Conservation (phyloP, 2,888 invertebrate species). For the Xiphydria camelus region DNA sequence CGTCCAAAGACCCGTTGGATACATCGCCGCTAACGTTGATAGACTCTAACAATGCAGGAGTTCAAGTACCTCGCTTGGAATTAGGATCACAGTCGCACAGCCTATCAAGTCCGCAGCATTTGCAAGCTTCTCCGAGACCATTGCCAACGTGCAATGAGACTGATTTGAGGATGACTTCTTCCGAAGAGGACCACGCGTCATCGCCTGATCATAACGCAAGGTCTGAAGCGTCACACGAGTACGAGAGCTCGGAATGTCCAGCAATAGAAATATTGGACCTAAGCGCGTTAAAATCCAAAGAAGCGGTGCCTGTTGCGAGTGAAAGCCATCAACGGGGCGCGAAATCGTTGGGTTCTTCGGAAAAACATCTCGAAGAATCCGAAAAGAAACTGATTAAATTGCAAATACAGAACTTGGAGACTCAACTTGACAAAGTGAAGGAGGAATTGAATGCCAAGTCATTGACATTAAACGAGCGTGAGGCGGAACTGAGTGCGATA, state of each 20-base stretch:
- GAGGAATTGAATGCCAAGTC: conserved; percentile 67
- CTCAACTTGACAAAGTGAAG: conserved; percentile 65
- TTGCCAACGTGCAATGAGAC: not conserved
- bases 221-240: no score
- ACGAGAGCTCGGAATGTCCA: no score
- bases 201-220: no score
- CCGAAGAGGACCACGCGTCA: no score
- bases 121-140: not conserved
- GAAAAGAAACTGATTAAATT: not conserved
- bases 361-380: conserved; percentile 3
- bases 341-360: not conserved
- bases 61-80: conserved; percentile 45
- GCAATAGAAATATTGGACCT: no score
- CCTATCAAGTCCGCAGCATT: conserved; percentile 16
- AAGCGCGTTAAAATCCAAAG: conserved; percentile 60
- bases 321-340: conserved; percentile 1
- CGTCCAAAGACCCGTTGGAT: conserved; percentile 25
- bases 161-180: no score
- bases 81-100: conserved; percentile 38
- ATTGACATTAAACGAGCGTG: conserved; percentile 62
- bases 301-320: conserved; percentile 61
- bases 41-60: conserved; percentile 25
- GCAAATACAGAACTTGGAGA: conserved; percentile 60
- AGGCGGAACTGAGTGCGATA: conserved; percentile 62
- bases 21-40: conserved; percentile 17